Conservation (phyloP, 1,140 invertebrate species). For the Drosophila ananassae region DNA sequence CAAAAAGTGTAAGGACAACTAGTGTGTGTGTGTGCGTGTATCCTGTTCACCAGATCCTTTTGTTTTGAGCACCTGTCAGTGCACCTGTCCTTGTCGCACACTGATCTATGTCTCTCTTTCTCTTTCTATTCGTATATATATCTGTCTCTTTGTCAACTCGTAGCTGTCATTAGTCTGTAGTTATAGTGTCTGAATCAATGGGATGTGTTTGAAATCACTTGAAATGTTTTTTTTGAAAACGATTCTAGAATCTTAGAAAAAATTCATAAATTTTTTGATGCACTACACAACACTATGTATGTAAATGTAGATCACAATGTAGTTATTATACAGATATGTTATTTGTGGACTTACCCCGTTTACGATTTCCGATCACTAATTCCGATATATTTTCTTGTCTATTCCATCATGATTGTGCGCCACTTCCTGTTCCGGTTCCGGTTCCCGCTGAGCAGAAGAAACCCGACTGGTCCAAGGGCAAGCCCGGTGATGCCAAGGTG, state of each 20-base stretch:
- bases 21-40: slow-evolving; percentile 63
- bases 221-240: not conserved
- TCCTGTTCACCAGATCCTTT: slow-evolving; percentile 22
- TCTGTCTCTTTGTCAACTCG: slow-evolving; percentile 11
- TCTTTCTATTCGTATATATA: not conserved
- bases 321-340: slow-evolving; percentile 46
- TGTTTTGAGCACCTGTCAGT: slow-evolving; percentile 51
- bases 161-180: slow-evolving; percentile 43
- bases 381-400: slow-evolving; percentile 26
- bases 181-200: slow-evolving; percentile 15
- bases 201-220: slow-evolving; percentile 4
- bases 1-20: slow-evolving; percentile 81
- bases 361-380: slow-evolving; percentile 16
- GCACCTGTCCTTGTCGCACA: slow-evolving; percentile 48
- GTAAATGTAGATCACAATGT: slow-evolving; percentile 41
- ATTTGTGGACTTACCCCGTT: not conserved
- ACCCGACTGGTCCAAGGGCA: slow-evolving; percentile 95
- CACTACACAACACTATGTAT: slow-evolving; percentile 16
- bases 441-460: slow-evolving; percentile 89
- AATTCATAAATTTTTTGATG: slow-evolving; percentile 1
- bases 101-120: slow-evolving; percentile 29
- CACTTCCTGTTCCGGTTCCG: not conserved
- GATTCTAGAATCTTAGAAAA: not conserved
- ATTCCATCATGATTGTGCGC: slow-evolving; percentile 11
- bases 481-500: slow-evolving; percentile 93